These are phyloP conservation scores for Scarus forsteni DNA, from an alignment of 2,797 vertebrate genomes.

Conservation along the genomic window DNA sequence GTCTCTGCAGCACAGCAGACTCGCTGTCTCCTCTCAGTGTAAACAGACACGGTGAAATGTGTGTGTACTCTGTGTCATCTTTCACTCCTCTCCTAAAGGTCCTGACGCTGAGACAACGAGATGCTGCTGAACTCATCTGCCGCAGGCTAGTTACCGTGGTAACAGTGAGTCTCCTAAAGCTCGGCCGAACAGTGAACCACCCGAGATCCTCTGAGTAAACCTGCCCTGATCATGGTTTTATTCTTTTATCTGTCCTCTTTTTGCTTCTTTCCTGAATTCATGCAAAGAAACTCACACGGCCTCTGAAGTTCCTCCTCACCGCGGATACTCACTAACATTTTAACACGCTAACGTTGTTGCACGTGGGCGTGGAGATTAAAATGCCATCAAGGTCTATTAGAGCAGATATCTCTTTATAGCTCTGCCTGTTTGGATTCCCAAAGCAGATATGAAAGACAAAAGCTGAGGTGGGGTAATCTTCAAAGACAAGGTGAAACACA, in stretches of 20 bases:
- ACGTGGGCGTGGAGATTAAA: conserved; percentile 39
- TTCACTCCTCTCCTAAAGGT: conserved; percentile 86
- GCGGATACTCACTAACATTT: conserved; percentile 65
- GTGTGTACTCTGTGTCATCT: conserved; percentile 73
- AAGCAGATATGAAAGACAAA: conserved; percentile 31
- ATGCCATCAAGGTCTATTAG: conserved; percentile 70
- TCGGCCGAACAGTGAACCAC: conserved; percentile 72
- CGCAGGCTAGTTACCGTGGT: conserved; percentile 88
- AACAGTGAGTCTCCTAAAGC: conserved; percentile 85
- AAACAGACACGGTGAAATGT: conserved; percentile 9
- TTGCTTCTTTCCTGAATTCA: conserved; percentile 46
- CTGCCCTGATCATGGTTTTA: conserved; percentile 48
- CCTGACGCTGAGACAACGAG: conserved; percentile 73
- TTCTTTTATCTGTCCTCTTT: conserved; percentile 35
- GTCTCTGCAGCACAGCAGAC: neutral
- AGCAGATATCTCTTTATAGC: conserved; percentile 12
- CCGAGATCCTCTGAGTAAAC: conserved; percentile 81
- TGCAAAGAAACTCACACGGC: conserved; percentile 54
- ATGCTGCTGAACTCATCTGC: conserved; percentile 67
- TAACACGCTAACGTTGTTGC: conserved; percentile 32
- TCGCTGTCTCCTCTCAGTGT: conserved; percentile 10
- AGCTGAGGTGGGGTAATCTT: conserved; percentile 36
- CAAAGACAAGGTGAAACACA: conserved; percentile 34
- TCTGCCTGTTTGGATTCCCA: conserved; percentile 18
- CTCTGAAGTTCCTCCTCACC: conserved; percentile 49